These are phyloP conservation scores for Rhizoglyphus robini DNA, from an alignment of 1,140 invertebrate species.

Conservation along the genomic window DNA sequence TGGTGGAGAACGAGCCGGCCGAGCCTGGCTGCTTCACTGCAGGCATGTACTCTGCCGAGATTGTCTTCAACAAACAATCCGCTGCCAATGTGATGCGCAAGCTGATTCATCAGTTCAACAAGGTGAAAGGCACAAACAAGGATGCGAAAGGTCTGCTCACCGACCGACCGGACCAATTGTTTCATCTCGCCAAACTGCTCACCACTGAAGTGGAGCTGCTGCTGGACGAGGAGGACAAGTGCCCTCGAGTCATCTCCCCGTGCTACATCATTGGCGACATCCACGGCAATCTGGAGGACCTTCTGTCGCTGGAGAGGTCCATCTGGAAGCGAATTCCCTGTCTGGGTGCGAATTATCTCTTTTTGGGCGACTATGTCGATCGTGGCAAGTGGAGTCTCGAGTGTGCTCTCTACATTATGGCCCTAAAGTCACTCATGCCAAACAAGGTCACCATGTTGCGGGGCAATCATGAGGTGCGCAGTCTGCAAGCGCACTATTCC, in stretches of 20 bases:
- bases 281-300: constrained; percentile 43
- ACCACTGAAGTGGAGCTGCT: background rate
- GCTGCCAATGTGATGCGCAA: no score
- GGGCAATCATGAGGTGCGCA: constrained; percentile 50
- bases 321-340: constrained; percentile 45
- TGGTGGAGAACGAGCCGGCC: background rate
- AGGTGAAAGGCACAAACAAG: background rate
- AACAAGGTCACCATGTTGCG: constrained; percentile 44
- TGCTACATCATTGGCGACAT: constrained; percentile 29
- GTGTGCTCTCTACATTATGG: no score
- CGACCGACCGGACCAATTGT: background rate
- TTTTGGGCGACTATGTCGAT: constrained; percentile 57
- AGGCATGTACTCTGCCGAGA: background rate
- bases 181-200: background rate
- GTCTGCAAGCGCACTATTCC: constrained; percentile 52
- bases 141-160: background rate
- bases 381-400: constrained; percentile 46
- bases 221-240: background rate
- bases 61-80: constrained; percentile 15
- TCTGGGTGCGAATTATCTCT: constrained; percentile 45
- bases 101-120: background rate
- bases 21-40: background rate
- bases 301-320: constrained; percentile 45
- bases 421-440: constrained; percentile 48
- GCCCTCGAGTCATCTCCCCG: background rate